Conservation (phyloP, 2,888 invertebrate species). For the Hermaeophaga mercurialis region DNA sequence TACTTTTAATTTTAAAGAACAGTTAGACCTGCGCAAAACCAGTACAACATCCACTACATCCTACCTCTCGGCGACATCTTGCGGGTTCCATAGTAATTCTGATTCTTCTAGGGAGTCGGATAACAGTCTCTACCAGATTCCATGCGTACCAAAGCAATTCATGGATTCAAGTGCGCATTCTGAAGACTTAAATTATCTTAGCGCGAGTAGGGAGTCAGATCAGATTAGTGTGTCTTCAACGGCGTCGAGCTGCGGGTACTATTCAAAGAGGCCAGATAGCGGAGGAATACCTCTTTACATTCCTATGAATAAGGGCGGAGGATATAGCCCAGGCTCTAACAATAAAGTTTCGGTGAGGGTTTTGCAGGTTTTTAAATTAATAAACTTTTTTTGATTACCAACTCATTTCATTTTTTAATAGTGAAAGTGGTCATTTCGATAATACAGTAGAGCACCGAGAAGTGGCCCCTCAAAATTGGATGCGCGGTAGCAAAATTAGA, state of each 20-base stretch:
- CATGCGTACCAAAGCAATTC: slow-evolving; percentile 62
- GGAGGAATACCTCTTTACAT: slow-evolving; percentile 61
- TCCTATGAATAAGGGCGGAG: slow-evolving; percentile 63
- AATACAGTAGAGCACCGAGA: too few relatives aligned
- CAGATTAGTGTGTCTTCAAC: slow-evolving; percentile 67
- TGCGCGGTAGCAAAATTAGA: too few relatives aligned
- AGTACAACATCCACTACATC: slow-evolving; percentile 48
- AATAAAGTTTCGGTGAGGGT: slow-evolving; percentile 67
- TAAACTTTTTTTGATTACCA: too few relatives aligned
- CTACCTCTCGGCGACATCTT: slow-evolving; percentile 51
- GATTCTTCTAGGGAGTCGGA: slow-evolving; percentile 62
- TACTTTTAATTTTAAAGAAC: slow-evolving; percentile 54
- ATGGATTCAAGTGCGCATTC: slow-evolving; percentile 64
- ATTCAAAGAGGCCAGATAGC: slow-evolving; percentile 60
- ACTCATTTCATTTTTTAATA: too few relatives aligned
- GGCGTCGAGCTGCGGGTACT: slow-evolving; percentile 64
- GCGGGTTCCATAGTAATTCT: slow-evolving; percentile 43
- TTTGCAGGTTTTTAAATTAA: not conserved
- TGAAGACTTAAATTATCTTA: slow-evolving; percentile 61
- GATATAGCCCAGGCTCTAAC: slow-evolving; percentile 64
- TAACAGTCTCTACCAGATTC: slow-evolving; percentile 64
- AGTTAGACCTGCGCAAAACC: slow-evolving; percentile 46
- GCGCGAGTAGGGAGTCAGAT: slow-evolving; percentile 63
- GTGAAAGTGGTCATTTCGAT: too few relatives aligned
- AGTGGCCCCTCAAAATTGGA: too few relatives aligned